phyloP scores from a whole-genome alignment of 2,113 vertebrate genomes.

The Nymphicus hollandicus region DNA sequence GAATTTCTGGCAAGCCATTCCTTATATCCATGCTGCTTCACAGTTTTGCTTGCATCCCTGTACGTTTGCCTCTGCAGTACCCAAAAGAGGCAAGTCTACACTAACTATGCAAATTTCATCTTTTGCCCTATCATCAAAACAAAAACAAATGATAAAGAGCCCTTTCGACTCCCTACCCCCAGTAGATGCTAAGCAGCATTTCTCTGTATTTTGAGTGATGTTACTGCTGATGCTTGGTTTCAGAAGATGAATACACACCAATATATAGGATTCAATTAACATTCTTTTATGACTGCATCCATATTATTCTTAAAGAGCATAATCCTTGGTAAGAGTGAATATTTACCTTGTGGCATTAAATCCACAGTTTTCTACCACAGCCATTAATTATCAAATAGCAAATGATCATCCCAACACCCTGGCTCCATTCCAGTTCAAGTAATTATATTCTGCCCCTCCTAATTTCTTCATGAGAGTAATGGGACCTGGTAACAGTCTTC shows the following conservation, averaged over 20 bases:
- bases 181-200: neutral
- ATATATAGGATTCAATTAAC: conserved; percentile 39
- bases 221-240: conserved; percentile 11
- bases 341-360: conserved; percentile 54
- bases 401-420: conserved; percentile 49
- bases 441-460: conserved; percentile 59
- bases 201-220: neutral
- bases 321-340: conserved; percentile 32
- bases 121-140: neutral
- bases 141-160: neutral
- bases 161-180: neutral
- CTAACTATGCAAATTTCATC: neutral
- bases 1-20: neutral
- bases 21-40: neutral
- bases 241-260: conserved; percentile 21
- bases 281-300: conserved; percentile 36
- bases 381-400: conserved; percentile 48
- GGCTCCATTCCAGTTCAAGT: conserved; percentile 47
- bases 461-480: conserved; percentile 58
- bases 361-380: conserved; percentile 30
- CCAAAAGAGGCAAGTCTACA: neutral
- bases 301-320: conserved; percentile 43
- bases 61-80: neutral
- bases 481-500: conserved; percentile 20
- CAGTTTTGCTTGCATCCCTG: neutral